A percentile compares a stretch with the other conserved stretches of the same genome.
These are phyloP conservation scores for Chydorus sphaericus DNA, from an alignment of 2,888 invertebrate species.

Conservation along the genomic window DNA sequence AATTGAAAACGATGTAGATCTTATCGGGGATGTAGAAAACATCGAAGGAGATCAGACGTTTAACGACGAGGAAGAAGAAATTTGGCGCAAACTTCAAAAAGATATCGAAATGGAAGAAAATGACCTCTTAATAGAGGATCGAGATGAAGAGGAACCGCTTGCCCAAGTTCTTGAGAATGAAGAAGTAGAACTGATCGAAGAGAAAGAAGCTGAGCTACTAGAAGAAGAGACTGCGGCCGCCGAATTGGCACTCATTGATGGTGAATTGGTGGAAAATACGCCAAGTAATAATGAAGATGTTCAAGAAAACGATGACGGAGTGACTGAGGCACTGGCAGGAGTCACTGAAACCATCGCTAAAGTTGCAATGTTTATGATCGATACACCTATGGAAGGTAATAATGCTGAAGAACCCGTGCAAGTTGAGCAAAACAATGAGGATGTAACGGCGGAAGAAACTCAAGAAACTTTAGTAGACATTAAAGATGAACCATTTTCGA, in stretches of 20 bases:
- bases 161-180: slow-evolving; percentile 3
- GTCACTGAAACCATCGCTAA: slow-evolving; percentile 11
- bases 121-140: too few relatives aligned
- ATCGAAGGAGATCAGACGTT: not conserved
- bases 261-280: not conserved
- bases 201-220: not conserved
- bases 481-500: not conserved
- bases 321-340: slow-evolving; percentile 10
- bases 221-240: not conserved
- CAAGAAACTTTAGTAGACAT: not conserved
- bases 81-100: slow-evolving; percentile 14
- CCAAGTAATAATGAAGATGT: too few relatives aligned
- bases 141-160: slow-evolving; percentile 5
- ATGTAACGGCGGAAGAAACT: not conserved
- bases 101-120: slow-evolving; percentile 11
- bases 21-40: not conserved
- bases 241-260: not conserved
- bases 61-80: slow-evolving; percentile 15
- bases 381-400: not conserved
- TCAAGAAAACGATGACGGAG: not conserved
- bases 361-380: slow-evolving; percentile 12
- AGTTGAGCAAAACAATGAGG: not conserved
- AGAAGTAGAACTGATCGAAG: not conserved
- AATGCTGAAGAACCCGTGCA: not conserved
- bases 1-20: not conserved